Evolutionary conservation across 2,888 invertebrate genomes (phyloP).

Genomic region (Cryptops parisi): DNA sequence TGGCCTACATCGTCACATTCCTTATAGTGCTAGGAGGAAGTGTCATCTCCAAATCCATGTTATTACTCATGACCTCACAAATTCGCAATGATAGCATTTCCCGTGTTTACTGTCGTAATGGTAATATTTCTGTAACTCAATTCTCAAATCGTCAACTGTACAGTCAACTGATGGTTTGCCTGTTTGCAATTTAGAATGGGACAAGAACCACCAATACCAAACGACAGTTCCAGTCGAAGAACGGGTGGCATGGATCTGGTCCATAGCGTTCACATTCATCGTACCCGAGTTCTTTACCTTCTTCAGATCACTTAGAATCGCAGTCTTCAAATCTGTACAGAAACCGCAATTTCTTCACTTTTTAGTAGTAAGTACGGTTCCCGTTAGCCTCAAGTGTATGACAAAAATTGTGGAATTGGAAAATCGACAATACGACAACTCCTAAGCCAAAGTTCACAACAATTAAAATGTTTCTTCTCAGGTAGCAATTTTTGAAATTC

Average conservation of each 20-base stretch:
- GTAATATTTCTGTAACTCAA: too few species aligned
- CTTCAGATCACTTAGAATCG: slow-evolving; percentile 69
- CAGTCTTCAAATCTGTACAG: slow-evolving; percentile 76
- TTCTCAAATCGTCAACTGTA: too few species aligned
- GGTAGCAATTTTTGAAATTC: slow-evolving; percentile 67
- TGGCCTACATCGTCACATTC: background rate
- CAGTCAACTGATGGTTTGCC: too few species aligned
- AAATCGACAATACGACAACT: too few species aligned
- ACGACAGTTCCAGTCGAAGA: slow-evolving; percentile 69
- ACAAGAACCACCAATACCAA: slow-evolving; percentile 38
- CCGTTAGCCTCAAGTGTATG: too few species aligned
- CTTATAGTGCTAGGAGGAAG: background rate
- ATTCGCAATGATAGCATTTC: background rate
- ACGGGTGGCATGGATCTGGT: slow-evolving; percentile 87
- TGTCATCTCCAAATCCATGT: background rate
- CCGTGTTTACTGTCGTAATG: background rate
- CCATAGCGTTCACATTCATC: slow-evolving; percentile 67
- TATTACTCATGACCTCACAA: background rate
- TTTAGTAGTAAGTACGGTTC: slow-evolving; percentile 38
- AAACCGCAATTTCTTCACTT: slow-evolving; percentile 49
- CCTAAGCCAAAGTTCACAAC: too few species aligned
- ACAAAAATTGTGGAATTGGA: background rate
- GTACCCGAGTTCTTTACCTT: slow-evolving; percentile 78
- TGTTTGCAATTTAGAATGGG: slow-evolving; percentile 13
- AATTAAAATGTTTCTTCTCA: slow-evolving; percentile 23